These are phyloP conservation scores for Sturnira hondurensis DNA, from an alignment of 2,113 vertebrate genomes.

Conservation along the genomic window DNA sequence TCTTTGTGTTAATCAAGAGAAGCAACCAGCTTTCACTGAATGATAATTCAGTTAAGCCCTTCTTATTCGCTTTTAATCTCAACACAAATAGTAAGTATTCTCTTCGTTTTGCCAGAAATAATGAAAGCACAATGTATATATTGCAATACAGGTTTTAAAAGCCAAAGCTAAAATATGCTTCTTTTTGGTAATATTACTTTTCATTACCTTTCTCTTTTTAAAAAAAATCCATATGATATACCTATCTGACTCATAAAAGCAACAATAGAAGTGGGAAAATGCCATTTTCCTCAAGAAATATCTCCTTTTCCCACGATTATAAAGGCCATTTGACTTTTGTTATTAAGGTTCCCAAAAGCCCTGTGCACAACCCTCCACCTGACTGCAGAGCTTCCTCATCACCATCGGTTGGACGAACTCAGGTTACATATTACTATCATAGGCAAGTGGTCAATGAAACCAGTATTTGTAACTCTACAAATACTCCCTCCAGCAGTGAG, in stretches of 20 bases:
- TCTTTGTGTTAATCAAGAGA: conserved; percentile 53
- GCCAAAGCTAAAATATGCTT: conserved; percentile 22
- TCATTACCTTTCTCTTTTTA: conserved; percentile 22
- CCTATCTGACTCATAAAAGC: conserved; percentile 37
- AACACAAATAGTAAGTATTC: conserved; percentile 55
- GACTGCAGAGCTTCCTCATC: neutral
- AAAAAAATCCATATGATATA: neutral
- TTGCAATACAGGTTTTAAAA: conserved; percentile 19
- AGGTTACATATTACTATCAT: neutral
- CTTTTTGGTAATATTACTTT: conserved; percentile 37
- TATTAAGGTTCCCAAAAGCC: neutral
- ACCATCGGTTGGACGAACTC: neutral
- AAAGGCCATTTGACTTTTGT: conserved; percentile 17
- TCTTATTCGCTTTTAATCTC: conserved; percentile 47
- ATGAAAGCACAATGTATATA: conserved; percentile 60
- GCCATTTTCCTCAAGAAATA: conserved; percentile 32
- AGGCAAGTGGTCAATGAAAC: neutral
- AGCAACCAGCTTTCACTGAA: conserved; percentile 34
- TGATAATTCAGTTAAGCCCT: conserved; percentile 41
- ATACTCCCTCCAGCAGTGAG: neutral
- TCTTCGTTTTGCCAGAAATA: conserved; percentile 41
- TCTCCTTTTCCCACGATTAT: neutral
- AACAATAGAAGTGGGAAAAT: conserved; percentile 52
- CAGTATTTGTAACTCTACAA: neutral
- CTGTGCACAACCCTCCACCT: neutral